These are phyloP conservation scores for Tangachromis dhanisi DNA, from an alignment of 2,113 vertebrate genomes.

Conservation along the genomic window DNA sequence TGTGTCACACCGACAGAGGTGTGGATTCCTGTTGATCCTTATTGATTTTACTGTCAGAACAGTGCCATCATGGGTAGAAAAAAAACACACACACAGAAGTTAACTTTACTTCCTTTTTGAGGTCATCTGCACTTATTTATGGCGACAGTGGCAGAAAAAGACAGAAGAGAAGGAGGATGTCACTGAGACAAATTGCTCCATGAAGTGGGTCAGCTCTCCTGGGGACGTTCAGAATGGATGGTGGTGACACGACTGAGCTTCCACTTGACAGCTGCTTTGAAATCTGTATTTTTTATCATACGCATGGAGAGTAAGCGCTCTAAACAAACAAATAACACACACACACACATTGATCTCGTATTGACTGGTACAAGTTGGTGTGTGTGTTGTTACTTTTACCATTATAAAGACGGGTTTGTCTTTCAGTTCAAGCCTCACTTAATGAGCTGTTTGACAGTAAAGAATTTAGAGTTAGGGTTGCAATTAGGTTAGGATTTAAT, in stretches of 20 bases:
- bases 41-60: not conserved
- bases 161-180: conserved; percentile 28
- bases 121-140: conserved; percentile 27
- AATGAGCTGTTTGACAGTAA: not conserved
- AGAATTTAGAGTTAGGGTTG: not conserved
- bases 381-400: not conserved
- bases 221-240: conserved; percentile 29
- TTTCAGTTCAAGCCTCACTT: not conserved
- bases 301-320: not conserved
- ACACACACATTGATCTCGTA: not conserved
- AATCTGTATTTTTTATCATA: not conserved
- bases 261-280: conserved; percentile 1
- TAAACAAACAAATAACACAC: not conserved
- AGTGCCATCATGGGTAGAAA: not conserved
- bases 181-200: conserved; percentile 23
- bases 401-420: not conserved
- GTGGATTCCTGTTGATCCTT: not conserved
- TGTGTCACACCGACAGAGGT: not conserved
- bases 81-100: not conserved
- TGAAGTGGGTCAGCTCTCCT: conserved; percentile 54
- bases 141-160: conserved; percentile 22
- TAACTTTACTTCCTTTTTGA: conserved; percentile 7
- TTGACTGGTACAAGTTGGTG: not conserved
- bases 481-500: not conserved
- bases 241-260: conserved; percentile 1